phyloP scores from a whole-genome alignment of 2,113 vertebrate species.

The Trematomus loennbergii region DNA sequence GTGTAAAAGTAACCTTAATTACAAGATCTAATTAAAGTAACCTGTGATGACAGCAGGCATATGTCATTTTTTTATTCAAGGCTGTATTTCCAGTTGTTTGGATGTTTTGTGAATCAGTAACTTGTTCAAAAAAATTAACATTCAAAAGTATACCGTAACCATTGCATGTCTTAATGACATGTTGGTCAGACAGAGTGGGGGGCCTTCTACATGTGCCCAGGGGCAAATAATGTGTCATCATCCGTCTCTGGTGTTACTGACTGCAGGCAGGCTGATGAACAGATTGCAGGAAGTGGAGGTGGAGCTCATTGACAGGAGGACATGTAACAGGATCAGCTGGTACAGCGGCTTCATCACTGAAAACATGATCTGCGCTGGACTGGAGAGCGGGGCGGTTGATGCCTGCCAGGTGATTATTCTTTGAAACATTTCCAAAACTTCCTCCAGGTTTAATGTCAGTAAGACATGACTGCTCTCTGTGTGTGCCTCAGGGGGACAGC shows the following conservation, averaged over 20 bases:
- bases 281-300: constrained; percentile 74
- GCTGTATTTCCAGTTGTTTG: no score
- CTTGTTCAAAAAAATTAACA: background rate
- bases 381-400: constrained; percentile 54
- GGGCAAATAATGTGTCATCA: no score
- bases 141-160: no score
- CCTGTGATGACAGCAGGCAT: no score
- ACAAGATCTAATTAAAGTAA: background rate
- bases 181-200: no score
- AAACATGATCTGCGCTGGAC: constrained; percentile 80
- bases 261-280: constrained; percentile 31
- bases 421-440: background rate
- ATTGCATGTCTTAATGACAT: no score
- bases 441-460: background rate
- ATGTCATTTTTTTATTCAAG: background rate
- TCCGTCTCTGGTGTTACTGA: background rate
- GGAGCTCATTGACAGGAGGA: constrained; percentile 58
- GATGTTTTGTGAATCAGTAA: background rate
- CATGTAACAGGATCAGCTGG: constrained; percentile 72
- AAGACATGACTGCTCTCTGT: background rate
- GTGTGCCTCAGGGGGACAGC: constrained; percentile 82
- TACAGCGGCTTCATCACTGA: constrained; percentile 55
- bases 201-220: no score
- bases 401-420: constrained; percentile 69
- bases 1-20: background rate